Base-by-base conservation (phyloP, 2,888 invertebrate genomes). In the Syrphus vitripennis region DNA sequence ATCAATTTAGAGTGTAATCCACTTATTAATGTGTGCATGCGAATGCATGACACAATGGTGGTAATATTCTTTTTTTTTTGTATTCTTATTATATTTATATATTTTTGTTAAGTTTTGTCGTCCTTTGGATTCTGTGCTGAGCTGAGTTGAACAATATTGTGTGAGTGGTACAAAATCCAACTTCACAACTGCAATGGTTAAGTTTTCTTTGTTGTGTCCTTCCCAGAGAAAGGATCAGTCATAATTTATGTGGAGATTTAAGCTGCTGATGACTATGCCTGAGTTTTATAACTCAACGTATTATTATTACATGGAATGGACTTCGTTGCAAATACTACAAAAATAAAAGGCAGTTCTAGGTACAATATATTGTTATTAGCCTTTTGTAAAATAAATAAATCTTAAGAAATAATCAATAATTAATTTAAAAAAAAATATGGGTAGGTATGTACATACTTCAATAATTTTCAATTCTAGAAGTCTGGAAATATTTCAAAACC, bases 231-330 rank as follows among this genome's bases (percentile, higher is more conserved):
- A 71, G 76, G 72, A 69, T 65, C 61, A 72, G 59, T 61, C 76
- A 84, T 84, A 84, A 84, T 84, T 84, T 84, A 84, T 84, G 61
- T 69, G 59, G 45, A 67, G 84, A 76, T 77, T 76, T 76, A 67
- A 61, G 40, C 76, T 84, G 59, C 61, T 61, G 76, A 69, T 72
- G 84, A 81, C 72, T 67, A 71, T 72, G 76, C 72, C 59, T 74
- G 78, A 48, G 55, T 65, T 67, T 50, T 16, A 21, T 16, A 21
- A 50, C 48, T 50, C 12, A 24, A 65, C 29, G 19, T 29, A 45
- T 65, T 65, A 65, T 29, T 37, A 40, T n/a, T 45, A 19, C 34
- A 21, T 2, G 12, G 9, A 10, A 26, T 50, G 21, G 21, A 59
- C 34, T 34, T 59, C 14, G n/a, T 26, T 7, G 50, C 1, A 24